Percentiles rank a stretch among this genome's conserved stretches.
Conservation (phyloP, 2,888 invertebrate genomes). For the Cerastis rubricosa region DNA sequence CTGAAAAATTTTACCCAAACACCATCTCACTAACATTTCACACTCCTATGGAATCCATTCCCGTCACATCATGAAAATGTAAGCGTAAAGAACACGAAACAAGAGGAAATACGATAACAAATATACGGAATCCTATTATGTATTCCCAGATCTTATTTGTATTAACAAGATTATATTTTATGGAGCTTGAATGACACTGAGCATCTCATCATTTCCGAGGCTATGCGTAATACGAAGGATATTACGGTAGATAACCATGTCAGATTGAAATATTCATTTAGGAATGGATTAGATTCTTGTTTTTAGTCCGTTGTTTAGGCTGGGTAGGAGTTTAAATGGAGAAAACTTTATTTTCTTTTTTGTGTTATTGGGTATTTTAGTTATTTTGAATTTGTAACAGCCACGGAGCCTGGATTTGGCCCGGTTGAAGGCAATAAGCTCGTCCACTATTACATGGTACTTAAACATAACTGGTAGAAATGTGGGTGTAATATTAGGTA, state of each 20-base stretch:
- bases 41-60: constrained; percentile 44
- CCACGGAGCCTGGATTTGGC: no score
- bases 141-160: constrained; percentile 70
- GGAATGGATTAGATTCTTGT: constrained; percentile 3
- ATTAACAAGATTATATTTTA: constrained; percentile 69
- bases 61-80: constrained; percentile 53
- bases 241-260: constrained; percentile 50
- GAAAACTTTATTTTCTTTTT: no score
- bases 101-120: constrained; percentile 58
- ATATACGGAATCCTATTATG: constrained; percentile 63
- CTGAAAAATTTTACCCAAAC: constrained; percentile 18
- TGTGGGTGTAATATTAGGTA: no score
- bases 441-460: no score
- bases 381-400: no score
- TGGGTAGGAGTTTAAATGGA: not conserved
- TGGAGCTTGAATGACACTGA: constrained; percentile 59
- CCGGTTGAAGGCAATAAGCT: no score
- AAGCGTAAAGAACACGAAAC: constrained; percentile 58
- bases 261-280: constrained; percentile 50
- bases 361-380: no score
- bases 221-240: constrained; percentile 51
- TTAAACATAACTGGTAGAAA: no score
- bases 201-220: constrained; percentile 63
- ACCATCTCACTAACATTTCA: constrained; percentile 44
- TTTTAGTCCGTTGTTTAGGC: not conserved